These are phyloP conservation scores for Edolisoma coerulescens DNA, from an alignment of 2,113 vertebrate genomes.

Conservation along the genomic window DNA sequence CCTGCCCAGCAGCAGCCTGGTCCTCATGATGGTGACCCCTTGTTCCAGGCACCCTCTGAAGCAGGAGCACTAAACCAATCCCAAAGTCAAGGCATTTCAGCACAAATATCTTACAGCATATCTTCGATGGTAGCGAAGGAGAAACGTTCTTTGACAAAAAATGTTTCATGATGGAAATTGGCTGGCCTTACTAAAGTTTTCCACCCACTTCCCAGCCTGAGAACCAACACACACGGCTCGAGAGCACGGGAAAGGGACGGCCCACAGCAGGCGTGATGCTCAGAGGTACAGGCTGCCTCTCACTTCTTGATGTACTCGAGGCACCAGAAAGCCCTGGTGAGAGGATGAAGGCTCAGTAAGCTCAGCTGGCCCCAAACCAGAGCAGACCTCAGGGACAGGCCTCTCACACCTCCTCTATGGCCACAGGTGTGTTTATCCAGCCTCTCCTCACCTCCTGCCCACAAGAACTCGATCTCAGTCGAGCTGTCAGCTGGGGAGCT, in stretches of 20 bases:
- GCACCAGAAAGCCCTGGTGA: neutral
- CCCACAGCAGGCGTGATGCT: fast-evolving
- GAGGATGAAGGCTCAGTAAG: neutral
- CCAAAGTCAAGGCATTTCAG: neutral
- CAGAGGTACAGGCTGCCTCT: neutral
- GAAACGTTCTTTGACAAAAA: fast-evolving
- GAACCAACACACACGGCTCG: fast-evolving
- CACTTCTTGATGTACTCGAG: fast-evolving
- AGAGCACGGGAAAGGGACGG: fast-evolving
- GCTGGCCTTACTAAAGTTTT: neutral
- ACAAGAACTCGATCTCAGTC: fast-evolving
- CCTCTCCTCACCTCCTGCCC: neutral
- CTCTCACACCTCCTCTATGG: neutral
- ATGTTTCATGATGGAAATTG: neutral
- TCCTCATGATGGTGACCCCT: neutral
- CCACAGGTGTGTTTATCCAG: neutral
- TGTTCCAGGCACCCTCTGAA: neutral
- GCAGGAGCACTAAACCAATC: neutral
- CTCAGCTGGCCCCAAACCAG: neutral
- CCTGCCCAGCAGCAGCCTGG: neutral
- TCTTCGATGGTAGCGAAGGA: fast-evolving
- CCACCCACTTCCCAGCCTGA: neutral
- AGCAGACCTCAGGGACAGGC: neutral
- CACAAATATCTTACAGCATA: neutral
- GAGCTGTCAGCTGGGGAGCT: neutral